A percentile compares a stretch with the other conserved stretches of the same genome.
Conservation (phyloP, 2,113 vertebrate genomes). For the zebrafish (Danio rerio) region DNA sequence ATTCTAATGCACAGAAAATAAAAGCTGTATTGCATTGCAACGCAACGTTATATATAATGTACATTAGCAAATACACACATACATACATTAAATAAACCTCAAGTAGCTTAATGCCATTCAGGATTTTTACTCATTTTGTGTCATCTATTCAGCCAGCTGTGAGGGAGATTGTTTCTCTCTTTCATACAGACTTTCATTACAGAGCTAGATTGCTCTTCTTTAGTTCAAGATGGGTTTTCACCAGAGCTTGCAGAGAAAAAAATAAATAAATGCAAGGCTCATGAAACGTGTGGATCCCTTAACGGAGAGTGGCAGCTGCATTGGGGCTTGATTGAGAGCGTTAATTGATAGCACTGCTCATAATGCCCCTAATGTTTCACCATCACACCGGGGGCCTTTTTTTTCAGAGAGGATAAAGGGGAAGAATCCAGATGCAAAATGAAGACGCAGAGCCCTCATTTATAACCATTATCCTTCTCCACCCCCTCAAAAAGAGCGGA, state of each 20-base stretch:
- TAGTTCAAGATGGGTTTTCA: constrained; percentile 25
- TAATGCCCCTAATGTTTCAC: constrained; percentile 47
- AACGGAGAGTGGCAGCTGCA: constrained; percentile 34
- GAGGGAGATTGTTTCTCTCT: constrained; percentile 12
- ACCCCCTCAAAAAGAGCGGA: background rate
- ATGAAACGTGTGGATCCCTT: constrained; percentile 10
- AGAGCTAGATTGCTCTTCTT: constrained; percentile 35
- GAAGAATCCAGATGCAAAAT: constrained; percentile 39
- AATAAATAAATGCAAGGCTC: background rate
- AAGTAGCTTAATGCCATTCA: background rate
- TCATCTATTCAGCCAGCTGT: constrained; percentile 31
- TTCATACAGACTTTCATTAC: constrained; percentile 36
- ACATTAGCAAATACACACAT: background rate
- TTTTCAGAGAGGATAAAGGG: constrained; percentile 22
- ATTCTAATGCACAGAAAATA: too few relatives aligned
- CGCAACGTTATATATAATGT: too few relatives aligned
- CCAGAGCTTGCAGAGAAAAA: background rate
- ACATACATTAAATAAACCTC: constrained; percentile 10
- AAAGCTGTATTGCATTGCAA: too few relatives aligned
- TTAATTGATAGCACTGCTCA: constrained; percentile 52
- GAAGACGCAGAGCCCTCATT: constrained; percentile 32
- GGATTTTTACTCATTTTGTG: background rate
- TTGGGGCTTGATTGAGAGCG: constrained; percentile 25
- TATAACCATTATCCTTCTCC: constrained; percentile 41
- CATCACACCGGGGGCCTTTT: constrained; percentile 29